Evolutionary conservation across 1,140 invertebrate genomes (phyloP), one percentile per base, ranked within the genome.

Genomic region (Popillia japonica): DNA sequence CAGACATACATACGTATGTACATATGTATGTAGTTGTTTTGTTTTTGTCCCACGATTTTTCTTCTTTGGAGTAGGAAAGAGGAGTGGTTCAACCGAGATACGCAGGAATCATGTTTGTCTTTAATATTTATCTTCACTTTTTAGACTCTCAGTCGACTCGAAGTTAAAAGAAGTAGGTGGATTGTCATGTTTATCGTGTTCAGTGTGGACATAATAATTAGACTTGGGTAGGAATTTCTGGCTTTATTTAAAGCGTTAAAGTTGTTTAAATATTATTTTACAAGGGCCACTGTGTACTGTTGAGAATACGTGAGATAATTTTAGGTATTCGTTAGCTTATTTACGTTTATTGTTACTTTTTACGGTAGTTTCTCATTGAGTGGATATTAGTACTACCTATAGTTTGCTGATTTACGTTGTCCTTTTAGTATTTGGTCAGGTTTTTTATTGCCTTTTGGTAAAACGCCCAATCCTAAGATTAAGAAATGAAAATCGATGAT

Each of bases 61-160:
- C 10, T 10, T 48, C 44, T 10, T 48, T 48, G 44, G 8, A 17
- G 8, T 48, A 14, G 59, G 14, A 68, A 9, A 3, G 22, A 68
- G 61, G 61, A 68, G 61, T 34, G 61, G 61, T 34, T 23, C 61
- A 7, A 22, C 9, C 7, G 61, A 68, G 61, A 68, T 68, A 55
- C 22, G 9, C 61, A 22, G 61, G 48, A 55, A 17, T 20, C 6
- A 68, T 68, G 61, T 68, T 34, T 68, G 61, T 20, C 22, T 68
- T 68, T 34, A 68, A 68, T 68, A 68, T 68, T 68, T 68, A 55
- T 55, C 48, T 17, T 55, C 48, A 17, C 48, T n/a, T 55, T 55
- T 55, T 55, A 55, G 14, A 2, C 3, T 55, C 11, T 9, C 14
- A 8, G 42, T 4, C 8, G 42, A 14, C 42, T 0, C 11, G 17